Evolutionary conservation across 1,140 invertebrate species (phyloP).

Genomic region (Glossosoma conforme): DNA sequence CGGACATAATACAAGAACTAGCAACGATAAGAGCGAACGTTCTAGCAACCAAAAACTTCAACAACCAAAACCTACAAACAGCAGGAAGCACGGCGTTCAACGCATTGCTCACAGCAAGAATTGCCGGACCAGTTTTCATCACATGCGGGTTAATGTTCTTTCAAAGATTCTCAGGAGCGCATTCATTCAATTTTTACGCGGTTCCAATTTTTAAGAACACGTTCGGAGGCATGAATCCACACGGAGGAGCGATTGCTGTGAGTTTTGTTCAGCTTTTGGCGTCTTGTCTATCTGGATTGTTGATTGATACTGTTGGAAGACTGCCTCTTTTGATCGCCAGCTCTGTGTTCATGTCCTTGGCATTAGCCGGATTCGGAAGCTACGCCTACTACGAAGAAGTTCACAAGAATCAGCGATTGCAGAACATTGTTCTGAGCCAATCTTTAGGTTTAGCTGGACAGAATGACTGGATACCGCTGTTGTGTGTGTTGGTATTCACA

Average conservation of each 20-base stretch:
- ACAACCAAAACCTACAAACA: slow-evolving; percentile 42
- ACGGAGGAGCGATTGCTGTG: slow-evolving; percentile 76
- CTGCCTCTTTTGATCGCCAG: slow-evolving; percentile 74
- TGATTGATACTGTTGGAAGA: slow-evolving; percentile 79
- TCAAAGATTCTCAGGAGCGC: slow-evolving; percentile 77
- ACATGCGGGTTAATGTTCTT: slow-evolving; percentile 85
- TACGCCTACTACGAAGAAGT: slow-evolving; percentile 71
- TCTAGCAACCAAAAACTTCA: slow-evolving; percentile 49
- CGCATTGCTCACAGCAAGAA: slow-evolving; percentile 43
- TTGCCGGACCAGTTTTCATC: slow-evolving; percentile 65
- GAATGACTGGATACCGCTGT: slow-evolving; percentile 76
- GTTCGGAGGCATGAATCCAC: slow-evolving; percentile 77
- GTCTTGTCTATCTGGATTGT: slow-evolving; percentile 70
- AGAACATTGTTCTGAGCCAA: slow-evolving; percentile 47
- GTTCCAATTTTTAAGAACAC: slow-evolving; percentile 78
- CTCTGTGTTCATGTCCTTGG: slow-evolving; percentile 77
- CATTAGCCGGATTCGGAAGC: slow-evolving; percentile 74
- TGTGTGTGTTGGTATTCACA: slow-evolving; percentile 78
- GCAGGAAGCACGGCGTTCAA: slow-evolving; percentile 43
- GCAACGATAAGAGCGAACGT: slow-evolving; percentile 65
- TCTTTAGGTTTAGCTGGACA: slow-evolving; percentile 41
- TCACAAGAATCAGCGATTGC: slow-evolving; percentile 49
- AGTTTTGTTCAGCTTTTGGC: slow-evolving; percentile 76
- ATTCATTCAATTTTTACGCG: slow-evolving; percentile 81
- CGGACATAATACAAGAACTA: slow-evolving; percentile 69